Evolutionary conservation across 2,797 vertebrate species (phyloP), one percentile per base, ranked within the genome.

Genomic region (Enteromius radiatus): DNA sequence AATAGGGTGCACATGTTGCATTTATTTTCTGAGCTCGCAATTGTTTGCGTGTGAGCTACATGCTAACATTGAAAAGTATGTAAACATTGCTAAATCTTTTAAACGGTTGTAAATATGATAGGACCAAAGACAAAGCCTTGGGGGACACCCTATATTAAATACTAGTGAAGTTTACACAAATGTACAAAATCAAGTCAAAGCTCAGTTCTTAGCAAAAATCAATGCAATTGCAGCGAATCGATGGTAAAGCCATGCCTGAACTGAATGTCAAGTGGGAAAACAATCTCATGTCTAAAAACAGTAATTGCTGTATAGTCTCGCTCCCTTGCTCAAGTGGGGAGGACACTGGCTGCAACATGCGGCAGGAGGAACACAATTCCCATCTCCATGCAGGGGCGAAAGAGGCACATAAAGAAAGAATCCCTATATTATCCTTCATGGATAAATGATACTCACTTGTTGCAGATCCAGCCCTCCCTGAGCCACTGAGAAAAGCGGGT

Each of bases 381-480:
- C 36, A 70, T 71, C 76, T 87, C 76, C 84, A 63, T 81, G 78
- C 84, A 83, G 74, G 56, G 38, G 61, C 65, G n/a, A 38, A 54
- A 76, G 54, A 76, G 82, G 78, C 76, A 77, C 77, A 69, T 33
- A 41, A 82, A 82, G 82, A 84, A 77, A 78, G 52, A 70, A 61
- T 77, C 64, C 82, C 78, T 8, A 8, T 36, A 47, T 76, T 65
- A 45, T 38, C 73, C 84, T 21, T 75, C 70, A n/a, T 70, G 70
- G 76, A 77, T 64, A 83, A 56, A 77, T 79, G 12, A 88, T 90
- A 93, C 93, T 93, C 87, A 95, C 94, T 86, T 95, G 94, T 90
- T 95, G 94, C 89, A 95, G 91, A 89, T 95, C 93, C 81, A 94
- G 84, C 78, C 91, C 93, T 90, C 92, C 93, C 90, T 95, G 94